Evolutionary conservation across 2,888 invertebrate genomes (phyloP).

Genomic region (Bibio marci): DNA sequence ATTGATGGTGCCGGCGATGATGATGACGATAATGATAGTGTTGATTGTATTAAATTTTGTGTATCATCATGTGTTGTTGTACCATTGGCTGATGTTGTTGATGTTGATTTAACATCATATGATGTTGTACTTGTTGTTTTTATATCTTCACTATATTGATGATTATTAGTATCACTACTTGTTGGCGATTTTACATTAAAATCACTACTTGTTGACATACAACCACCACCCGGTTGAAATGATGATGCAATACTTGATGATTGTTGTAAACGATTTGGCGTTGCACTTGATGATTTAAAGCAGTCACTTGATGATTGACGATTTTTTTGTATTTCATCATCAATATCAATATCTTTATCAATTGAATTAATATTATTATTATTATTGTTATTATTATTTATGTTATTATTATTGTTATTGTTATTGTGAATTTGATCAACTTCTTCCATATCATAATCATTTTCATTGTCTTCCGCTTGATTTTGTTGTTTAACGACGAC

Average conservation of each 20-base stretch:
- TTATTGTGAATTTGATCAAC: no score
- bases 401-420: no score
- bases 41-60: slow-evolving; percentile 7
- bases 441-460: no score
- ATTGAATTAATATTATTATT: no score
- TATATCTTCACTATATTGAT: slow-evolving; percentile 23
- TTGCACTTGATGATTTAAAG: slow-evolving; percentile 26
- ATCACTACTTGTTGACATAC: slow-evolving; percentile 28
- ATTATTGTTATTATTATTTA: no score
- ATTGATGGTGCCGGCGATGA: neutral
- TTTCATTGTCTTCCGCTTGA: no score
- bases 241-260: slow-evolving; percentile 29
- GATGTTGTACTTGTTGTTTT: slow-evolving; percentile 30
- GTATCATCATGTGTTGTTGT: neutral
- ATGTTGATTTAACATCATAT: slow-evolving; percentile 19
- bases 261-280: slow-evolving; percentile 19
- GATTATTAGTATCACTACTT: slow-evolving; percentile 27
- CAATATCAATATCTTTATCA: no score
- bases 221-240: slow-evolving; percentile 15
- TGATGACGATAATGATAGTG: slow-evolving; percentile 12
- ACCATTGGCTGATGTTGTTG: slow-evolving; percentile 1
- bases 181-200: slow-evolving; percentile 25
- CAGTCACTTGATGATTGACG: slow-evolving; percentile 28
- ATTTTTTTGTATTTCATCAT: no score
- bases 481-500: no score